Evolutionary conservation across 2,113 vertebrate species (phyloP).

Genomic region (Otis tarda): DNA sequence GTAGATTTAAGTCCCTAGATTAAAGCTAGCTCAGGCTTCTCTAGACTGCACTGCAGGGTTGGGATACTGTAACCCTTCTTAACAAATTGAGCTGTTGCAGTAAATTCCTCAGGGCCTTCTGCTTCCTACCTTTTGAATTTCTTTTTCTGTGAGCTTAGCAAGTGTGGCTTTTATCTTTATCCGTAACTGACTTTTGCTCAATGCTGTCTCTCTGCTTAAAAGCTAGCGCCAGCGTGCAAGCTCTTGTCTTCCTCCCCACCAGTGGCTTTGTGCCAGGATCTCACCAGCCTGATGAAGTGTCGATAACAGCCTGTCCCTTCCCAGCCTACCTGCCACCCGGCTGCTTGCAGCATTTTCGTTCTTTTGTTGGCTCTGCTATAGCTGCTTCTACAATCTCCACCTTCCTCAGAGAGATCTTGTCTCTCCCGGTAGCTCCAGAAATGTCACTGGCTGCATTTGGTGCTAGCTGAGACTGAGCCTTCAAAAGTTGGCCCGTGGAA

Average conservation of each 20-base stretch:
- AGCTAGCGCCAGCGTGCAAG: neutral
- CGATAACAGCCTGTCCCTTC: neutral
- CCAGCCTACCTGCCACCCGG: neutral
- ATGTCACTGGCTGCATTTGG: neutral
- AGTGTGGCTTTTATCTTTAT: conserved; percentile 8
- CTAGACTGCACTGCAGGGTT: neutral
- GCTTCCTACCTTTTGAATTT: conserved; percentile 29
- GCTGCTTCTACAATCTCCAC: neutral
- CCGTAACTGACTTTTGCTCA: neutral
- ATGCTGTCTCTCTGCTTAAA: neutral
- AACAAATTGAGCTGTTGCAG: neutral
- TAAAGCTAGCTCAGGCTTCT: neutral
- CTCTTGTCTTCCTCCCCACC: neutral
- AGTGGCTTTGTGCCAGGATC: neutral
- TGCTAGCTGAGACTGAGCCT: neutral
- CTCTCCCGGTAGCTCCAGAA: neutral
- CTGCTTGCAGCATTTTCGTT: fast-evolving
- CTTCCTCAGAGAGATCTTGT: fast-evolving
- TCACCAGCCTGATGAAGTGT: neutral
- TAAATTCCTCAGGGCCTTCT: neutral
- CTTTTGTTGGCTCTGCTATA: neutral
- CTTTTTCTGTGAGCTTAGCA: neutral
- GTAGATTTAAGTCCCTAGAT: neutral
- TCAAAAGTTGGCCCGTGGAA: neutral
- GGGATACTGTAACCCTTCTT: neutral